Evolutionary conservation across 1,140 invertebrate species (phyloP).

Genomic region (Ceratosolen solmsi): DNA sequence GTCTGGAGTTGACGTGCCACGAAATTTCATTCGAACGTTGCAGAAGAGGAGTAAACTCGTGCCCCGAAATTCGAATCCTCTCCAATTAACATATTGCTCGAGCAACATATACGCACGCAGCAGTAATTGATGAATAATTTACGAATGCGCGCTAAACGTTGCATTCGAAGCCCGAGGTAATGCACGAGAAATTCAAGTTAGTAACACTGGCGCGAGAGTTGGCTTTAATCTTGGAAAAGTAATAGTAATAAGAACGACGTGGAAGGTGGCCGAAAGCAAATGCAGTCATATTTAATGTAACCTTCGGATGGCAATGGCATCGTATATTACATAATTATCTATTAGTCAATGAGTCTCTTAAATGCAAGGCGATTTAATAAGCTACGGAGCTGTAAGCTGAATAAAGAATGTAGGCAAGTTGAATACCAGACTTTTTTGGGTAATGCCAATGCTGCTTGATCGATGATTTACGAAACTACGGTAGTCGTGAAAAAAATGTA

Average conservation of each 20-base stretch:
- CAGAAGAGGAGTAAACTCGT: constrained; percentile 1
- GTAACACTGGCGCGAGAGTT: too few species aligned
- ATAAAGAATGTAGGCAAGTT: too few species aligned
- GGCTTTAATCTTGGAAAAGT: background rate
- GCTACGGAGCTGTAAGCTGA: too few species aligned
- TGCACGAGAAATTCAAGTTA: background rate
- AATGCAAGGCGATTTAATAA: too few species aligned
- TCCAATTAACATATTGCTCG: background rate
- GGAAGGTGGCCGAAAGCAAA: too few species aligned
- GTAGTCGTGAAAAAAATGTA: background rate
- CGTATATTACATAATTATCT: too few species aligned
- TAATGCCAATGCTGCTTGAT: too few species aligned
- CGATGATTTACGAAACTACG: constrained; percentile 11
- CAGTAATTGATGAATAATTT: constrained; percentile 26
- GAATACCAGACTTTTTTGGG: too few species aligned
- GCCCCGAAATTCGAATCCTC: constrained; percentile 9
- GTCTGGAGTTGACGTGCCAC: constrained; percentile 27
- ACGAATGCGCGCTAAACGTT: background rate
- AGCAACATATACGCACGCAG: background rate
- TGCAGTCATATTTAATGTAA: too few species aligned
- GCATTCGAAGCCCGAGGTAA: background rate
- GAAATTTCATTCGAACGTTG: constrained; percentile 8
- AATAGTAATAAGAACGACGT: too few species aligned
- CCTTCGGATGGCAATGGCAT: too few species aligned
- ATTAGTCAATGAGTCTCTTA: too few species aligned